Evolutionary conservation across 1,140 invertebrate species (phyloP).

Genomic region (Danaus melanippus): DNA sequence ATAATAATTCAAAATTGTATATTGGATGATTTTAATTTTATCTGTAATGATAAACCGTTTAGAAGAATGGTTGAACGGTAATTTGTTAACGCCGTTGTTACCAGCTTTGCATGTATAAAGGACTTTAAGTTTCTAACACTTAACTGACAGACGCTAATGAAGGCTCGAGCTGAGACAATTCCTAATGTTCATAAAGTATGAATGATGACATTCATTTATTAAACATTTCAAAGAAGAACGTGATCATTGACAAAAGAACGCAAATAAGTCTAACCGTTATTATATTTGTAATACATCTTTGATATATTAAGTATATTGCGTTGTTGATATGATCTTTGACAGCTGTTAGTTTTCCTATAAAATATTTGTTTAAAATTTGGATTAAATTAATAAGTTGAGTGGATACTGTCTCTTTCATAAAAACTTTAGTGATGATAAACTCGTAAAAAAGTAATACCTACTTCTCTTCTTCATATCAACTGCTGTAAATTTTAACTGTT

Average conservation of each 20-base stretch:
- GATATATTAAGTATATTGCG: not conserved
- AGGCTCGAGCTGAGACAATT: not conserved
- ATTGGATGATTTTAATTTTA: too few relatives aligned
- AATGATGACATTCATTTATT: not conserved
- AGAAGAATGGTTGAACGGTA: slow-evolving; percentile 3
- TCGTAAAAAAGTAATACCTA: too few relatives aligned
- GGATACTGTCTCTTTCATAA: too few relatives aligned
- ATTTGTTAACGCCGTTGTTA: slow-evolving; percentile 8
- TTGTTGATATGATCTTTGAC: too few relatives aligned
- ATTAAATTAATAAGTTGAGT: too few relatives aligned
- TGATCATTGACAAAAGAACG: not conserved
- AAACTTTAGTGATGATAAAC: too few relatives aligned
- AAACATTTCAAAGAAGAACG: not conserved
- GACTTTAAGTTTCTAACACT: slow-evolving; percentile 2
- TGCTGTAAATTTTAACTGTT: too few relatives aligned
- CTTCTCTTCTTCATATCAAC: too few relatives aligned
- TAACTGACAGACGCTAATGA: slow-evolving; percentile 7
- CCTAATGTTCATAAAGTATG: too few relatives aligned
- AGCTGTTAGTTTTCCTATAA: too few relatives aligned
- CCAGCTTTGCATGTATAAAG: slow-evolving; percentile 2
- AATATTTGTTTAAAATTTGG: too few relatives aligned
- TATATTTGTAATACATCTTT: not conserved
- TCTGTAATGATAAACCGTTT: not conserved
- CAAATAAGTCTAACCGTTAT: not conserved
- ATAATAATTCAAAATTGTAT: too few relatives aligned